These are phyloP conservation scores for Euleptes europaea DNA, from an alignment of 2,113 vertebrate genomes.

Conservation along the genomic window DNA sequence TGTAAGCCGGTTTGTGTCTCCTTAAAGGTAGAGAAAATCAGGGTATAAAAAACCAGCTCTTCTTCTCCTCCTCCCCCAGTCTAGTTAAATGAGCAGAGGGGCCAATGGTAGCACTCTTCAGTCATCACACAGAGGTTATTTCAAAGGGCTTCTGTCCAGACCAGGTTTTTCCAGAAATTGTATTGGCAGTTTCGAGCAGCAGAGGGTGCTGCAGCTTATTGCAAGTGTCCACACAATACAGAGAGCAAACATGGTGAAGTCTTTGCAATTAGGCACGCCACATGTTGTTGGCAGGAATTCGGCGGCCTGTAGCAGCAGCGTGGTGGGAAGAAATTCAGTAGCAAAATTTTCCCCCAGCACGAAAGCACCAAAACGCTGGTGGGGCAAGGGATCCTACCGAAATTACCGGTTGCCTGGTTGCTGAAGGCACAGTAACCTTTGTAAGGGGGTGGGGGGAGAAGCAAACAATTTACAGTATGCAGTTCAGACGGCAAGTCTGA, in stretches of 20 bases:
- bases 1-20: no score
- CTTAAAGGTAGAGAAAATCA: no score
- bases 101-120: no score
- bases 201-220: conserved; percentile 35
- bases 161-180: background rate
- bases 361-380: no score
- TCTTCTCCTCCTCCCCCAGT: no score
- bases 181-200: conserved; percentile 18
- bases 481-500: background rate
- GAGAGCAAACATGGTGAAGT: background rate
- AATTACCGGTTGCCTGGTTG: background rate
- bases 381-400: background rate
- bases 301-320: background rate
- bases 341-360: no score
- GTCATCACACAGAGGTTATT: no score
- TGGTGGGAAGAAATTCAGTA: background rate
- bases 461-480: no score
- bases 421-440: background rate
- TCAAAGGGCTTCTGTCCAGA: no score
- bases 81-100: no score
- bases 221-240: background rate
- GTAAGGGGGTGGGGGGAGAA: background rate
- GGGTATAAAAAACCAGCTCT: no score
- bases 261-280: background rate
- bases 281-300: background rate